phyloP scores from a whole-genome alignment of 2,888 invertebrate species.

The Quadroppia sp. region DNA sequence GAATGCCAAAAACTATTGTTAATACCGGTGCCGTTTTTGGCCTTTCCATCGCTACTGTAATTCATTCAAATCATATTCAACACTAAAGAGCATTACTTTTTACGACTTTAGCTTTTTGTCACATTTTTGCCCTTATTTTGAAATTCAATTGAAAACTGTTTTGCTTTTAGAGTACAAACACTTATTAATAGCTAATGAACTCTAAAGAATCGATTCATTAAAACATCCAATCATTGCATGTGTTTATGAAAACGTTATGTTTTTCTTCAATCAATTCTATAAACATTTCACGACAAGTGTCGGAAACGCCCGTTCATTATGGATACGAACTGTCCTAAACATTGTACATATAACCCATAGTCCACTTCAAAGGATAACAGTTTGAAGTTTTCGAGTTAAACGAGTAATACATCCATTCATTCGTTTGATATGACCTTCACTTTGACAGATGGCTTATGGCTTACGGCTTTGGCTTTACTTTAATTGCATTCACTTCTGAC shows the following conservation, averaged over 20 bases:
- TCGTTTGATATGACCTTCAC: neutral
- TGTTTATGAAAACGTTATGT: too few relatives aligned
- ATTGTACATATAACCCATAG: neutral
- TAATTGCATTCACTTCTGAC: slow-evolving; percentile 24
- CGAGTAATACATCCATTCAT: neutral
- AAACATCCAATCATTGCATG: too few relatives aligned
- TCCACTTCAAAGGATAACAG: neutral
- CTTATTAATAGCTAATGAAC: neutral
- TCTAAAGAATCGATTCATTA: neutral
- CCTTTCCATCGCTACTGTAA: neutral
- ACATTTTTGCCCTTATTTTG: neutral
- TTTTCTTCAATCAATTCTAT: neutral
- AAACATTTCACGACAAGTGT: slow-evolving; percentile 9
- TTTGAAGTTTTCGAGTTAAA: neutral
- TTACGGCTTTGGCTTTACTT: slow-evolving; percentile 1
- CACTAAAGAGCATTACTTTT: slow-evolving; percentile 11
- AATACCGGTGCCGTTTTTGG: neutral
- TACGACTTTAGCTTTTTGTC: neutral
- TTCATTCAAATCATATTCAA: slow-evolving; percentile 5
- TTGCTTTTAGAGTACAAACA: neutral
- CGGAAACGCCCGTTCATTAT: slow-evolving; percentile 15
- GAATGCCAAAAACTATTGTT: slow-evolving; percentile 11
- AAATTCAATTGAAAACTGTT: slow-evolving; percentile 9
- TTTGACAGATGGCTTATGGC: slow-evolving; percentile 30
- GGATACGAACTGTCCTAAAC: neutral